Percentiles rank a stretch among this genome's conserved stretches.
phyloP scores from a whole-genome alignment of 2,797 vertebrate species.

The Typhlichthys eigenmanni region DNA sequence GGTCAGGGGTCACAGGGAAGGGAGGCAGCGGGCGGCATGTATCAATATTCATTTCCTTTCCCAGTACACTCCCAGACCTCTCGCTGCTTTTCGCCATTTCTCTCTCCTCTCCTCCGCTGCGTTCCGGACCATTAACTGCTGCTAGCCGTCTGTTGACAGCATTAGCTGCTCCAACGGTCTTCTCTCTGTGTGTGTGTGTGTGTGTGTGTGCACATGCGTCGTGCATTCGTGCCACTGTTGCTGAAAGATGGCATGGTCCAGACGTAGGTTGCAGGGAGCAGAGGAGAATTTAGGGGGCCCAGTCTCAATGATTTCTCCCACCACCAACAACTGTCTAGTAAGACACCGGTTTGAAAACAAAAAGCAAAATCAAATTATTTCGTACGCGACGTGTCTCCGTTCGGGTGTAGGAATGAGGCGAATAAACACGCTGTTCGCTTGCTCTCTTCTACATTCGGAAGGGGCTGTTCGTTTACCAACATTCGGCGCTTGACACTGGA shows the following conservation, averaged over 20 bases:
- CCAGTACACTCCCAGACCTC: constrained; percentile 61
- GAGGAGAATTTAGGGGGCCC: constrained; percentile 19
- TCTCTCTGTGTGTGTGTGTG: constrained; percentile 23
- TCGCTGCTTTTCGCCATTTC: constrained; percentile 49
- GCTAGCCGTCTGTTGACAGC: constrained; percentile 67
- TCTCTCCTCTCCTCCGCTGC: constrained; percentile 47
- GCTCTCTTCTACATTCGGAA: constrained; percentile 60
- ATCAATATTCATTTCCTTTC: constrained; percentile 75
- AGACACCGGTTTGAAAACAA: too few relatives aligned
- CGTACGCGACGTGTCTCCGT: constrained; percentile 6
- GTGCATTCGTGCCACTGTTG: constrained; percentile 47
- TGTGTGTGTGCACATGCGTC: constrained; percentile 1
- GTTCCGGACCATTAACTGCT: constrained; percentile 67
- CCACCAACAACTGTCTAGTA: too few relatives aligned
- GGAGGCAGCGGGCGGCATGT: constrained; percentile 66
- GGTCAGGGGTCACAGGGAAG: constrained; percentile 60
- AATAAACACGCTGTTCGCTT: constrained; percentile 39
- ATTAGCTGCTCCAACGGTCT: constrained; percentile 58
- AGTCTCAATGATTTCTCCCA: background rate
- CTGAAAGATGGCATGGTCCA: constrained; percentile 59
- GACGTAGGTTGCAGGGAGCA: constrained; percentile 41
- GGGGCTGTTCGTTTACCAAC: constrained; percentile 65
- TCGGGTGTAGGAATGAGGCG: constrained; percentile 20
- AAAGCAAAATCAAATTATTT: too few relatives aligned
- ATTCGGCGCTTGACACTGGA: constrained; percentile 69